phyloP scores from a whole-genome alignment of 2,797 vertebrate genomes.

The Poecile montanus region DNA sequence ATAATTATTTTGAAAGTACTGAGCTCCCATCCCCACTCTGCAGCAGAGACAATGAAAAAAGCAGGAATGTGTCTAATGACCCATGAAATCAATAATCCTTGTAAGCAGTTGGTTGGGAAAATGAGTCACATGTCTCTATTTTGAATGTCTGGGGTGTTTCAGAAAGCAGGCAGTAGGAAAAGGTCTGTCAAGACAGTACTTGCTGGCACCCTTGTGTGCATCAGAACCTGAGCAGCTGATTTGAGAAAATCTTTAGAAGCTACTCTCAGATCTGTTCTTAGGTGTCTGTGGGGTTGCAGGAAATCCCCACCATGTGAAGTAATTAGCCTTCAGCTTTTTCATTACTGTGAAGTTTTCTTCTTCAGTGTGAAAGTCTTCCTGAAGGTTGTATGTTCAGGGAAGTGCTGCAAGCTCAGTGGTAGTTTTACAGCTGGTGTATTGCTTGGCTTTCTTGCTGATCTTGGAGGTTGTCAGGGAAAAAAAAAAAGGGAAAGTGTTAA shows the following conservation, averaged over 20 bases:
- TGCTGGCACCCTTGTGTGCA: neutral
- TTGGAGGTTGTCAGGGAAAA: neutral
- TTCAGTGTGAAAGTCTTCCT: neutral
- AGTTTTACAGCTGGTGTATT: neutral
- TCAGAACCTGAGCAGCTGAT: neutral
- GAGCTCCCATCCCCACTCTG: neutral
- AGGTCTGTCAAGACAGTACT: neutral
- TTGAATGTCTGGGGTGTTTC: neutral
- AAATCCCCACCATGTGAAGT: neutral
- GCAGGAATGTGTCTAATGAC: neutral
- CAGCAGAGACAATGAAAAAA: neutral
- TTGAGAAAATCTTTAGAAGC: neutral
- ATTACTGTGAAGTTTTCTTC: neutral
- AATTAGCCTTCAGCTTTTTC: neutral
- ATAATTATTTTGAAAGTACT: neutral
- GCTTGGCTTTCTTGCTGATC: neutral
- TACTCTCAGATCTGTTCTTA: neutral
- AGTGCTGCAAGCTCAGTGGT: neutral
- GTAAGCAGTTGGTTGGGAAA: slow-evolving; percentile 26
- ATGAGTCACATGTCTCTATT: slow-evolving; percentile 2
- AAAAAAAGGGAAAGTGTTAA: neutral
- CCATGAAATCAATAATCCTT: slow-evolving; percentile 38
- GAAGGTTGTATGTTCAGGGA: neutral
- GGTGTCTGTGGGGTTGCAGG: neutral
- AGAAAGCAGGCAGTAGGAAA: neutral